A percentile compares a stretch with the other conserved stretches of the same genome.
Conservation (phyloP, 2,113 vertebrate genomes). For the Regulus satrapa region DNA sequence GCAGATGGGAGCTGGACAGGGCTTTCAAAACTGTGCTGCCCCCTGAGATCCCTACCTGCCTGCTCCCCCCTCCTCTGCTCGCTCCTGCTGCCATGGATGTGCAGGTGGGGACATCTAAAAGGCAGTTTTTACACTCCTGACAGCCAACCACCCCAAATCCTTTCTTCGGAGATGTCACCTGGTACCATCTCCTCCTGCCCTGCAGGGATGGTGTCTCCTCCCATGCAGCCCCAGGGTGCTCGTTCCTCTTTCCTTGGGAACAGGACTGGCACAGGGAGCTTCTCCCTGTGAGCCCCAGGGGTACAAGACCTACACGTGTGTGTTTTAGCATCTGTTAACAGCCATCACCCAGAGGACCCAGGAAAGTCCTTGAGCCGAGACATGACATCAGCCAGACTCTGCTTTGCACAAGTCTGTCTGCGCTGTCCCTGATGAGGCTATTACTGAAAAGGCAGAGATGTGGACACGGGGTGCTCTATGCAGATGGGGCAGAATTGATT, state of each 20-base stretch:
- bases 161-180: not conserved
- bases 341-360: not conserved
- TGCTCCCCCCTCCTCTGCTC: not conserved
- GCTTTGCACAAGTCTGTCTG: conserved; percentile 4
- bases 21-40: not conserved
- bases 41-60: not conserved
- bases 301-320: not conserved
- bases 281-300: not conserved
- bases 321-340: conserved; percentile 29
- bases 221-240: not conserved
- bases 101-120: not conserved
- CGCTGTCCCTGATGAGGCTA: not conserved
- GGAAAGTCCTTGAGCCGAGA: conserved; percentile 54
- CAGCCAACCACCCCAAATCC: not conserved
- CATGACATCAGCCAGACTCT: conserved; percentile 50
- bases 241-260: not conserved
- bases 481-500: not conserved
- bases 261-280: not conserved
- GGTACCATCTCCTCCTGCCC: rapidly evolving
- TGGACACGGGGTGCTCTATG: not conserved
- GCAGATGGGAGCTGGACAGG: not conserved
- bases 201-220: not conserved
- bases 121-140: not conserved
- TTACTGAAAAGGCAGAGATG: not conserved
- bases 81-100: not conserved